Evolutionary conservation across 2,797 vertebrate genomes (phyloP).

Genomic region (Botia almorhae): DNA sequence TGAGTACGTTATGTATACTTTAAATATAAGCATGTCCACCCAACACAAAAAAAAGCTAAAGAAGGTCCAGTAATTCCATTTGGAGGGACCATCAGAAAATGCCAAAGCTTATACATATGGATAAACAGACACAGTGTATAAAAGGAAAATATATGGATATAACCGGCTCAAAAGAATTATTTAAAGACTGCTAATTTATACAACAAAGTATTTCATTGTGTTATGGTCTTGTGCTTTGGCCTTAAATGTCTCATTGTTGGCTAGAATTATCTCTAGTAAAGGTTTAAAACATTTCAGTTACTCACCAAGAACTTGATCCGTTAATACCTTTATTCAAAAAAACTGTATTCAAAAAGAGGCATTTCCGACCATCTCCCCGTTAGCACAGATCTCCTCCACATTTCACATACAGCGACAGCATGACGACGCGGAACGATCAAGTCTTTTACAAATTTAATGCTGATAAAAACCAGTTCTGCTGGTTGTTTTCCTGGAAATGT

Average conservation of each 20-base stretch:
- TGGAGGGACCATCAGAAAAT: slow-evolving; percentile 40
- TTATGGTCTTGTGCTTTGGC: slow-evolving; percentile 81
- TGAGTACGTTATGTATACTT: slow-evolving; percentile 2
- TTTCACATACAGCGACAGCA: slow-evolving; percentile 54
- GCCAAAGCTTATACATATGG: slow-evolving; percentile 40
- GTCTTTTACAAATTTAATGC: slow-evolving; percentile 57
- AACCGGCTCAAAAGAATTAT: slow-evolving; percentile 59
- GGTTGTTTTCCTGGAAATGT: slow-evolving; percentile 46
- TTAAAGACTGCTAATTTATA: slow-evolving; percentile 46
- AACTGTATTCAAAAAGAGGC: slow-evolving; percentile 60
- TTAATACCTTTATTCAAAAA: slow-evolving; percentile 61
- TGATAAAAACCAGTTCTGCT: slow-evolving; percentile 37
- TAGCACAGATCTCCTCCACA: slow-evolving; percentile 53
- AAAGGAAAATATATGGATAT: slow-evolving; percentile 40
- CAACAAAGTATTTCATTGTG: slow-evolving; percentile 68
- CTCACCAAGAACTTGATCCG: slow-evolving; percentile 45
- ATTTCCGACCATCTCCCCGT: slow-evolving; percentile 60
- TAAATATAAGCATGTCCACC: slow-evolving; percentile 20
- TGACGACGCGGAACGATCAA: slow-evolving; percentile 50
- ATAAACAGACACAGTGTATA: slow-evolving; percentile 49
- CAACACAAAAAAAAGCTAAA: slow-evolving; percentile 40
- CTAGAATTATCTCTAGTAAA: slow-evolving; percentile 62
- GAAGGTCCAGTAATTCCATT: slow-evolving; percentile 48
- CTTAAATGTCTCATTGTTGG: slow-evolving; percentile 69
- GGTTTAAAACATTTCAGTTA: slow-evolving; percentile 59